Base-by-base conservation (phyloP, 2,113 vertebrate species). In the Opisthocomus hoazin region DNA sequence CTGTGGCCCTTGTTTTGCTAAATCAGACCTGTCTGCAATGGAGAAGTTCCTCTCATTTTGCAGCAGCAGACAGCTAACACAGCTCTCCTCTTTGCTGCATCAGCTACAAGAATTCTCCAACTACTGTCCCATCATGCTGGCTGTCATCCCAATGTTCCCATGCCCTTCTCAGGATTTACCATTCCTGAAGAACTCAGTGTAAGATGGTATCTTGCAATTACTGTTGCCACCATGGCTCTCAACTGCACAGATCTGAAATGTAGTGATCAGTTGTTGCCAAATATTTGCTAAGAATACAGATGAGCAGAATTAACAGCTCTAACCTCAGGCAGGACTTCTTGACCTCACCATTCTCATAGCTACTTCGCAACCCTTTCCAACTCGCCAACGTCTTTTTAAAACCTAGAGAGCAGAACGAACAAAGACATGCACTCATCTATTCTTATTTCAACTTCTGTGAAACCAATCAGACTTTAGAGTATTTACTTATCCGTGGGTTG, bases 21-120 rank as follows among this genome's bases (percentile, higher is more conserved):
- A 13, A n/a, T 23, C 30, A 16, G n/a, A 85, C 0, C 1, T 3
- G 15, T 12, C 80, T 83, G 48, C 53, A 32, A 3, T 30, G 1
- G 0, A 19, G 22, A 23, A 45, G 36, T 34, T 79, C 69, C 45
- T 43, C 70, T 36, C 16, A 2, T 39, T 75, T 41, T 0, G 1
- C 54, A 45, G 71, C 37, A 58, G 63, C 43, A 65, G 70, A 26
- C 26, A 34, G 60, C n/a, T 23, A 30, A 8, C 37, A 30, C 34
- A 19, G 60, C 7, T 39, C 51, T 41, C 8, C 5, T 17, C 41
- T 24, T 18, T 14, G 34, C 37, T 57, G 8, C 19, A 12, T 3
- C 15, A 22, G 50, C 58, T 20, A 17, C 57, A 46, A 20, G 30
- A 79, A 8, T 10, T 39, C 66, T 54, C 22, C 24, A 17, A 1